A percentile compares a stretch with the other conserved stretches of the same genome.
These are phyloP conservation scores for Sylvia borin DNA, from an alignment of 2,797 vertebrate genomes.

Conservation along the genomic window DNA sequence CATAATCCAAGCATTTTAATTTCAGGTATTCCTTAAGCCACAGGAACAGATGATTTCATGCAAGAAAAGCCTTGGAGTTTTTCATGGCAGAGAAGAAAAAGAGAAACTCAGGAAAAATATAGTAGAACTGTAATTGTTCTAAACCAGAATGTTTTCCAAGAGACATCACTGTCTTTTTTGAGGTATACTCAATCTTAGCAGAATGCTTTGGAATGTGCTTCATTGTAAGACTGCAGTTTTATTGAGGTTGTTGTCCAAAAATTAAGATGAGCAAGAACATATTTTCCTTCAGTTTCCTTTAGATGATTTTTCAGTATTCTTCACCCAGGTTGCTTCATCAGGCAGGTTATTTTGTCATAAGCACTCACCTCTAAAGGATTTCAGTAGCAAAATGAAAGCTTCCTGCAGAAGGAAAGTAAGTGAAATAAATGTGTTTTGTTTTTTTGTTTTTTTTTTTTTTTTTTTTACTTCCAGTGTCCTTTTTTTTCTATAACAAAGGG, in stretches of 20 bases:
- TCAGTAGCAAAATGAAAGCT: background rate
- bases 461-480: background rate
- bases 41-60: background rate
- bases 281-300: background rate
- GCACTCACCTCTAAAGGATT: background rate
- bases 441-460: too few relatives aligned
- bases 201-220: constrained; percentile 37
- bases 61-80: constrained; percentile 9
- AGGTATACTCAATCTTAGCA: constrained; percentile 37
- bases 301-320: background rate
- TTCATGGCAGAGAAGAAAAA: background rate
- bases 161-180: background rate
- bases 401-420: background rate
- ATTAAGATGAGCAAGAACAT: background rate
- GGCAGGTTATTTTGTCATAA: constrained; percentile 5
- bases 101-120: background rate
- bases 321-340: background rate
- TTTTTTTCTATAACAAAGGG: background rate
- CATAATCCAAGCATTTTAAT: background rate
- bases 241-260: constrained; percentile 7
- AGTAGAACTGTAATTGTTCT: constrained; percentile 14
- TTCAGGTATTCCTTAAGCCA: background rate
- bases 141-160: constrained; percentile 35
- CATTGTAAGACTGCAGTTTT: constrained; percentile 3
- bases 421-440: constrained; percentile 14